Base-by-base conservation (phyloP, 2,113 vertebrate genomes). In the Paramisgurnus dabryanus region DNA sequence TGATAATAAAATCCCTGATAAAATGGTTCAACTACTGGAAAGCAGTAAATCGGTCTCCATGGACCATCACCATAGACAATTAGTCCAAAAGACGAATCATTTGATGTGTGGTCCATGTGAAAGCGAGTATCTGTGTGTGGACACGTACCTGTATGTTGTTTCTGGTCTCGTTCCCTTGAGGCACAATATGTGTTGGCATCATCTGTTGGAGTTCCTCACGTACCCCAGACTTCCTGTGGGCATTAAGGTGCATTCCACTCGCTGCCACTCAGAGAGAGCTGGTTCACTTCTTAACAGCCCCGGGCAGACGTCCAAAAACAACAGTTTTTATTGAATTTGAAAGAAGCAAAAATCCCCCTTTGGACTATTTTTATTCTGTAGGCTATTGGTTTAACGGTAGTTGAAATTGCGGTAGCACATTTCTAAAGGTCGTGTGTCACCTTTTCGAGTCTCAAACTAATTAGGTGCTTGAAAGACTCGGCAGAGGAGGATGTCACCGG, bases 221-320 rank as follows among this genome's bases (percentile, higher is more conserved):
- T 83, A 74, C 79, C 73, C 65, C 89, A 89, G 90, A 89, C 89
- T 88, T 91, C 89, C 87, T 90, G 86, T 88, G 88, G 83, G 90
- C 84, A 90, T 90, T 67, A 8, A 69, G 83, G 84, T 68, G 60
- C 67, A 71, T 61, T 72, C 65, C 49, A 11, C 68, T 80, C 50
- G 61, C 43, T 15, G 13, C 49, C 80, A 79, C 68, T 88, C 84
- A 34, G 39, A 81, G 87, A 72, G 86, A 91, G 77, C 41, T 5
- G 6, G 71, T 74, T 76, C 74, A 55, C 61, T 50, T 84, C 85
- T 88, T 86, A 89, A 89, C 86, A 89, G 86, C 82, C 12, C 82
- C 70, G 79, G 89, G 91, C 85, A 11, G 18, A 65, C 47, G 18
- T 87, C 91, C 90, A 93, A 91, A 85, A 88, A 82, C 88, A 91